Conservation (phyloP, 1,140 invertebrate species). For the Drosophila melanogaster region Release_6_plus_ISO1_MT NC_004354.4:12979001-12979500, state of each 20-base stretch:
- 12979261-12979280: constrained; percentile 19
- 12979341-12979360: constrained; percentile 28
- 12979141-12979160: constrained; percentile 49
- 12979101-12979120: constrained; percentile 49
- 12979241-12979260: constrained; percentile 34
- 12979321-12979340: background rate
- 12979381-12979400: constrained; percentile 34
- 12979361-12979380: constrained; percentile 21
- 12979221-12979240: constrained; percentile 7
- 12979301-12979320: background rate
- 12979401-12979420: constrained; percentile 42
- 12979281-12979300: background rate
- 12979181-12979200: constrained; percentile 82
- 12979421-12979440: constrained; percentile 10
- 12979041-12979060: constrained; percentile 10
- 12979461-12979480: background rate
- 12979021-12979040: constrained; percentile 4
- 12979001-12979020: constrained; percentile 49
- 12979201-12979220: constrained; percentile 66
- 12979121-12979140: constrained; percentile 57
- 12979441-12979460: constrained; percentile 11
- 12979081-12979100: constrained; percentile 54
- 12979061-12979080: constrained; percentile 65
- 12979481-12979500: constrained; percentile 2
- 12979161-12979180: constrained; percentile 69